These are phyloP conservation scores for Lithobius niger DNA, from an alignment of 1,140 invertebrate species.

Conservation along the genomic window DNA sequence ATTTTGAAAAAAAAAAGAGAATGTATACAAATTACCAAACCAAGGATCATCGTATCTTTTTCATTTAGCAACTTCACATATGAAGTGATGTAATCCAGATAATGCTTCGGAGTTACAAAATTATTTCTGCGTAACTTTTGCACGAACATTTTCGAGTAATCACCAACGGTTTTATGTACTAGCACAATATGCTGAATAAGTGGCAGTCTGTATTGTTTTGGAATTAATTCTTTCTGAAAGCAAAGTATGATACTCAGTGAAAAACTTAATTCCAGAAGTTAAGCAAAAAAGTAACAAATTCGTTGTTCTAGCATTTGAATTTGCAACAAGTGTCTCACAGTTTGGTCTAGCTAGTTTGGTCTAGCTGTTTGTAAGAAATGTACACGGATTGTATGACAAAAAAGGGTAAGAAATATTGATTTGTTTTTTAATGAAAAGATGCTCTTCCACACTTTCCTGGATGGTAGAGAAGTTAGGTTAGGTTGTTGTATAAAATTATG, in stretches of 20 bases:
- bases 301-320: no score
- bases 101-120: conserved; percentile 81
- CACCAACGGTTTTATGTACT: conserved; percentile 55
- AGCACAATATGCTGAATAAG: conserved; percentile 70
- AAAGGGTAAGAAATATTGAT: no score
- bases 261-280: conserved; percentile 2
- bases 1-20: neutral
- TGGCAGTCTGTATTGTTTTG: conserved; percentile 44
- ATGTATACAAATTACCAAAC: conserved; percentile 37
- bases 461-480: no score
- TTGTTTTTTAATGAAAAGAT: no score
- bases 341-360: no score
- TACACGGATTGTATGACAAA: no score
- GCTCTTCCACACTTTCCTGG: no score
- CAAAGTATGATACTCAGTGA: conserved; percentile 35
- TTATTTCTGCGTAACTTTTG: conserved; percentile 56
- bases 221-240: conserved; percentile 38
- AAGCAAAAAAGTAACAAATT: no score
- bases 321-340: no score
- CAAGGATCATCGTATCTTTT: conserved; percentile 47
- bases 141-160: conserved; percentile 56
- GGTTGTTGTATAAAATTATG: no score
- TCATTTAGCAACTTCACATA: conserved; percentile 59
- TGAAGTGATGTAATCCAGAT: conserved; percentile 65
- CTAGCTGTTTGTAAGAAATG: no score